Percentiles rank a stretch among this genome's conserved stretches.
phyloP scores from a whole-genome alignment of 2,113 vertebrate genomes.

The Oxygymnocypris stewartii region DNA sequence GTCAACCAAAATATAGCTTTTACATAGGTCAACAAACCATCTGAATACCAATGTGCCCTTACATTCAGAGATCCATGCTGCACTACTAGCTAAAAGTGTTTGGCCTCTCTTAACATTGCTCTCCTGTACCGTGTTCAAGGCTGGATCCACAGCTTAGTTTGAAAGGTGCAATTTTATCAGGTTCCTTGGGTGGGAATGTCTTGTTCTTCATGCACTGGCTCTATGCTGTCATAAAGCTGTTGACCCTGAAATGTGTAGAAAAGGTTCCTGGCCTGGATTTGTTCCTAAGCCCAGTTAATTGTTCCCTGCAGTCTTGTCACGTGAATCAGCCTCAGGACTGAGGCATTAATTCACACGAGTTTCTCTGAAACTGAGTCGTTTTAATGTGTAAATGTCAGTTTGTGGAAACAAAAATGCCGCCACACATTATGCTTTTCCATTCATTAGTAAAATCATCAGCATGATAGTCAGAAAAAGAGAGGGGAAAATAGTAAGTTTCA shows the following conservation, averaged over 20 bases:
- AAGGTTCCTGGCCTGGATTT: slow-evolving; percentile 40
- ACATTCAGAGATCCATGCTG: neutral
- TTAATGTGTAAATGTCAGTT: slow-evolving; percentile 19
- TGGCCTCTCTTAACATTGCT: slow-evolving; percentile 23
- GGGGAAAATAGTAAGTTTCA: neutral
- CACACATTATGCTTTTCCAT: slow-evolving; percentile 26
- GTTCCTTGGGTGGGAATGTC: slow-evolving; percentile 20
- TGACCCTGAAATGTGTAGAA: slow-evolving; percentile 51
- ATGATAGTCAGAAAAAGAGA: neutral
- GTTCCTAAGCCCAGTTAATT: slow-evolving; percentile 53
- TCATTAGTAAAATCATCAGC: slow-evolving; percentile 20
- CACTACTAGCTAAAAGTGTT: neutral
- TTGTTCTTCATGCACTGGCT: slow-evolving; percentile 20
- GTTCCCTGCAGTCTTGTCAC: slow-evolving; percentile 50
- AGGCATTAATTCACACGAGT: slow-evolving; percentile 33
- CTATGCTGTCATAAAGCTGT: slow-evolving; percentile 21
- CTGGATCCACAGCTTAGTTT: slow-evolving; percentile 10
- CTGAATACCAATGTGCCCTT: neutral
- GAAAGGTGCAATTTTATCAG: neutral
- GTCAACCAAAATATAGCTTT: slow-evolving; percentile 11
- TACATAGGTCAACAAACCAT: slow-evolving; percentile 36
- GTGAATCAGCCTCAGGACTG: slow-evolving; percentile 36
- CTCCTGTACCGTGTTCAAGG: neutral
- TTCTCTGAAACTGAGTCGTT: slow-evolving; percentile 22
- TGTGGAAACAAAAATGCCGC: slow-evolving; percentile 15